These are phyloP conservation scores for Sinocyclocheilus rhinocerous DNA, from an alignment of 2,113 vertebrate genomes.

Conservation along the genomic window DNA sequence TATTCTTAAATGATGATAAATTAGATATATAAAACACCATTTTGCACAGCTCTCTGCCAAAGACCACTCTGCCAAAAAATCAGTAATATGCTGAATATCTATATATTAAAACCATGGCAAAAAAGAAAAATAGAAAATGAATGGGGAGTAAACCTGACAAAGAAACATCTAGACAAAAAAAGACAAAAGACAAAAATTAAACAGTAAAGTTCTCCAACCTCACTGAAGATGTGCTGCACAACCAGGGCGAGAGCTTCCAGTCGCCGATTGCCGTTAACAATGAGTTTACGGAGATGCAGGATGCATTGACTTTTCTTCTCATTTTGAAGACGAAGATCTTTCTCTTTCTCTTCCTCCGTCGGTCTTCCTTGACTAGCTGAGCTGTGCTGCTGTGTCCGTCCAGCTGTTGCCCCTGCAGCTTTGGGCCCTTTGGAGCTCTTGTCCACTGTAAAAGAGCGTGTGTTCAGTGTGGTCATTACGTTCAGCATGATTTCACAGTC, in stretches of 20 bases:
- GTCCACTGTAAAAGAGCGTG: conserved; percentile 54
- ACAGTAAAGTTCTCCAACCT: conserved; percentile 30
- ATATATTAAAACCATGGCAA: neutral
- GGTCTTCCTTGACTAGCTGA: neutral
- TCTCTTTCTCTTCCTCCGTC: conserved; percentile 44
- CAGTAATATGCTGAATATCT: neutral
- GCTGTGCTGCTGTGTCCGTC: neutral
- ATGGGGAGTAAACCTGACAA: neutral
- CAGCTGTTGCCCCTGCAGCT: neutral
- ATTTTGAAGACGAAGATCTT: conserved; percentile 41
- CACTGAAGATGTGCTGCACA: conserved; percentile 56
- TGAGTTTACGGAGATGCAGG: conserved; percentile 52
- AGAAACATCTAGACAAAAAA: neutral
- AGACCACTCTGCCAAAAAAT: neutral
- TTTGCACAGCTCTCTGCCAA: neutral
- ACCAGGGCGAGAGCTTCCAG: conserved; percentile 59
- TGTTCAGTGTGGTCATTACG: conserved; percentile 14
- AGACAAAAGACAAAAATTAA: neutral
- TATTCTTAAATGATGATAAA: neutral
- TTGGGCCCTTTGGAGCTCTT: conserved; percentile 41
- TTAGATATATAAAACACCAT: neutral
- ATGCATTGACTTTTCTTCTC: conserved; percentile 53
- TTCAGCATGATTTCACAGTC: conserved; percentile 41
- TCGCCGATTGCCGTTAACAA: conserved; percentile 48
- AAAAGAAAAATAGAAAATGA: neutral